Evolutionary conservation across 2,797 vertebrate species (phyloP).

Genomic region (Hemibagrus guttatus): DNA sequence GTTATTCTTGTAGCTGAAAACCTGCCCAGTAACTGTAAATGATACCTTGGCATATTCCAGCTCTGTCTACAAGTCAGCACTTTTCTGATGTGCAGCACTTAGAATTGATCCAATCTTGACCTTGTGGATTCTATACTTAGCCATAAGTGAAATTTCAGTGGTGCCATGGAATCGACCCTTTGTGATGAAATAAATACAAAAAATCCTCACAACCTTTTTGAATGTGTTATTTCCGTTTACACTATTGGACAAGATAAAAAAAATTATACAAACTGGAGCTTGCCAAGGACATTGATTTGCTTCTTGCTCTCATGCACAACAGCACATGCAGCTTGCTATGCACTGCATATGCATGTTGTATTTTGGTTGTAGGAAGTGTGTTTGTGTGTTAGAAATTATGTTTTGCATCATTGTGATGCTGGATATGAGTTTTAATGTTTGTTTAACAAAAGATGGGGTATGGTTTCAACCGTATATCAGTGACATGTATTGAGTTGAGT

Average conservation of each 20-base stretch:
- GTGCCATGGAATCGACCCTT: background rate
- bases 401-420: constrained; percentile 8
- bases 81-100: constrained; percentile 48
- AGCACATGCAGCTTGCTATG: constrained; percentile 41
- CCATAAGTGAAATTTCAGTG: background rate
- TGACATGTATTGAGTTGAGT: background rate
- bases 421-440: background rate
- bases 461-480: constrained; percentile 6
- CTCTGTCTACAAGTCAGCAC: constrained; percentile 46
- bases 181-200: background rate
- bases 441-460: background rate
- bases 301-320: constrained; percentile 35
- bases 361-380: constrained; percentile 27
- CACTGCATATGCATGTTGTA: constrained; percentile 51
- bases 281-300: constrained; percentile 48
- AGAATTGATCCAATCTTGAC: background rate
- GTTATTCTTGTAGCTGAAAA: constrained; percentile 43
- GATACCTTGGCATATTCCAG: constrained; percentile 56
- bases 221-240: background rate
- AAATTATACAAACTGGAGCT: constrained; percentile 40
- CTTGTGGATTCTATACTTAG: constrained; percentile 21
- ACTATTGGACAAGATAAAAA: constrained; percentile 57
- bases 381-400: background rate
- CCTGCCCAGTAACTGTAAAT: constrained; percentile 56
- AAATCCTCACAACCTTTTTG: background rate